phyloP scores from a whole-genome alignment of 2,888 invertebrate species.

The Cactoblastis cactorum region DNA sequence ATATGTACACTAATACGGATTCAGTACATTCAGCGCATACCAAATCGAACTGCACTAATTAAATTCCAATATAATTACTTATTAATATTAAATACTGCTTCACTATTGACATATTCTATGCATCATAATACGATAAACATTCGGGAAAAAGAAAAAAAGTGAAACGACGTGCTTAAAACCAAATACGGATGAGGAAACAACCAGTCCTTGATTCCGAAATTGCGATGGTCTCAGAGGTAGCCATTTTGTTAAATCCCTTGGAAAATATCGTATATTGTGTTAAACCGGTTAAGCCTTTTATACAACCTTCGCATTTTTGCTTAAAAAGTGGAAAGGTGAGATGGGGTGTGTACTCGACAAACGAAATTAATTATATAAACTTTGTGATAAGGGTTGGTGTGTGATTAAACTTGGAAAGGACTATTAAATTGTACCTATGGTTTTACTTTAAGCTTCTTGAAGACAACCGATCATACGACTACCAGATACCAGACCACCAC shows the following conservation, averaged over 20 bases:
- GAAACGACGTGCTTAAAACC: neutral
- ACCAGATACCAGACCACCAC: too few relatives aligned
- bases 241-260: slow-evolving; percentile 29
- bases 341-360: slow-evolving; percentile 1
- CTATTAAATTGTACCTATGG: too few relatives aligned
- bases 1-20: neutral
- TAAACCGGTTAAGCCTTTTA: slow-evolving; percentile 34
- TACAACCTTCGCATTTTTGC: slow-evolving; percentile 26
- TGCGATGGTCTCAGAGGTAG: slow-evolving; percentile 25
- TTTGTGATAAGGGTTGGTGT: neutral
- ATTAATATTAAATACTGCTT: neutral
- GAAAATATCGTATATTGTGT: slow-evolving; percentile 31
- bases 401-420: too few relatives aligned
- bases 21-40: neutral
- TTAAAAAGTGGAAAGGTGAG: slow-evolving; percentile 23
- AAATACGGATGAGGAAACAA: slow-evolving; percentile 9
- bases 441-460: too few relatives aligned
- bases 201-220: slow-evolving; percentile 11
- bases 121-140: too few relatives aligned
- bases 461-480: too few relatives aligned
- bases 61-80: neutral
- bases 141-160: neutral
- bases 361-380: neutral
- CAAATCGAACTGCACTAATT: neutral
- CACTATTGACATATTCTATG: too few relatives aligned